phyloP scores from a whole-genome alignment of 2,797 vertebrate species.

The Pelodytes ibericus region DNA sequence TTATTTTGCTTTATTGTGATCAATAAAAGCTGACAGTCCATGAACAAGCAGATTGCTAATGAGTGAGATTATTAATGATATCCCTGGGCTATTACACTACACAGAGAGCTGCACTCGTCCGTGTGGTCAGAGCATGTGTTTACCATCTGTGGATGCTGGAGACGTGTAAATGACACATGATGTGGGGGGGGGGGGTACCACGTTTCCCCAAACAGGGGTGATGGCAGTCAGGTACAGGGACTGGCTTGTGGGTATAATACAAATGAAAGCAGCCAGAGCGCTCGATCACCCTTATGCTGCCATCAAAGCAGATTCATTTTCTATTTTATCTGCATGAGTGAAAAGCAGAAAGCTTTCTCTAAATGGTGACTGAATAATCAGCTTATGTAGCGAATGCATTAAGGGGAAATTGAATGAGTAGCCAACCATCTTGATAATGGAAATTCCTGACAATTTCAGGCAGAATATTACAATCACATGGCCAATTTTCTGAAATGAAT shows the following conservation, averaged over 20 bases:
- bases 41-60: no score
- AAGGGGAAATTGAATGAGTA: constrained; percentile 51
- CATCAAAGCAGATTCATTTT: constrained; percentile 26
- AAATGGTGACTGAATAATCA: constrained; percentile 52
- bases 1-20: not conserved
- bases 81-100: no score
- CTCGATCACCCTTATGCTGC: not conserved
- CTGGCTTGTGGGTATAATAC: not conserved
- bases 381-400: constrained; percentile 43
- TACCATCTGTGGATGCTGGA: constrained; percentile 74
- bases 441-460: constrained; percentile 51
- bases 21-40: not conserved
- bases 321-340: constrained; percentile 18
- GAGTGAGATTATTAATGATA: constrained; percentile 18
- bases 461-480: constrained; percentile 8
- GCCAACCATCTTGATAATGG: constrained; percentile 60
- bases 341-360: constrained; percentile 12
- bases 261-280: not conserved
- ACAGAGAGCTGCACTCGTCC: no score
- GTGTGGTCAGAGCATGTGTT: constrained; percentile 70
- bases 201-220: constrained; percentile 54
- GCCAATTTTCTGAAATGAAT: constrained; percentile 38
- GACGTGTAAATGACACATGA: no score
- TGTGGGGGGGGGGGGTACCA: no score
- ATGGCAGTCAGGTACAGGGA: constrained; percentile 29